Evolutionary conservation across 37 sponge, comb jelly and placozoan species (phyloP), one percentile per base, ranked within the genome.

Genomic region (Amphimedon queenslandica): DNA sequence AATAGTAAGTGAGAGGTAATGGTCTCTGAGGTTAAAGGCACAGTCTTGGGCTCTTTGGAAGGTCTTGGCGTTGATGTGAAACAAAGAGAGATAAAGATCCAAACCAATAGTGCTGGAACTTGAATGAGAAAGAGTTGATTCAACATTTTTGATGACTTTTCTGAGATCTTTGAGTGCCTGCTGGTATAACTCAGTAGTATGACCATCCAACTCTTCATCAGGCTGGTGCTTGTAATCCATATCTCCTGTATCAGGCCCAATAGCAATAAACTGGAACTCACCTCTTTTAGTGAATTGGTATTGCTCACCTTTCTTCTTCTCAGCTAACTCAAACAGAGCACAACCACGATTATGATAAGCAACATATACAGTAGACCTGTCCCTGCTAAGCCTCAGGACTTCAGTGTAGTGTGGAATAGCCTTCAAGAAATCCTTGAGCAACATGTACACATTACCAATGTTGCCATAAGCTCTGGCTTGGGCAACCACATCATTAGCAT

Each of bases 401-500:
- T 84, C 90, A 29, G 73, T 68, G 57, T 81, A 90, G 35, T 75
- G 78, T 0, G 60, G 81, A 38, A 84, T 53, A 23, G 90, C 85
- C 63, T 63, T 55, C 37, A 67, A 58, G 36, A 60, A 65, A 5
- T 81, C 40, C 34, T 81, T 84, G 23, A 65, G 35, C 36, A 80
- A 20, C 73, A 83, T 80, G 56, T 69, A 67, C 40, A 90, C 64
- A 40, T 90, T 90, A 4, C 90, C 90, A 30, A 90, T 76, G 74
- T 90, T 90, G 20, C 90, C 90, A 70, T 72, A 77, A 1, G 80
- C 81, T 51, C 90, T 42, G 27, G 82, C 85, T 40, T 90, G 90
- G 1, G 82, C 85, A 40, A 64, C 56, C 0, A 24, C 28, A 36
- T 90, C 86, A 40, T 72, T 61, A 13, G 82, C 86, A 74, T 81